Base-by-base conservation (phyloP, 2,888 invertebrate species). In the Noctua fimbriata region DNA sequence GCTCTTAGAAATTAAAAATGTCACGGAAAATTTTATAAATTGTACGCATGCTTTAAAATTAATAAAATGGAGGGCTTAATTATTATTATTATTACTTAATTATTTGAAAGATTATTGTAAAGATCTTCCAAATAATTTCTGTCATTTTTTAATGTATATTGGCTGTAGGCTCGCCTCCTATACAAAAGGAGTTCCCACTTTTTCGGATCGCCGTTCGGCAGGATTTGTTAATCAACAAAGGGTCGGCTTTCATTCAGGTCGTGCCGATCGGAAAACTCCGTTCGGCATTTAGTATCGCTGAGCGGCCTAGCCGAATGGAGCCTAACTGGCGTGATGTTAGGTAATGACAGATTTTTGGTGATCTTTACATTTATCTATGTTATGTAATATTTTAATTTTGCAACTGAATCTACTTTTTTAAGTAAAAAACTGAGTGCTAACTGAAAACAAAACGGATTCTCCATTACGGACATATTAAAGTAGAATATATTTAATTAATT, bases 401-500 rank as follows among this genome's bases (percentile, higher is more conserved):
- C n/a, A n/a, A n/a, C n/a, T n/a, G n/a, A n/a, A n/a, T n/a, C 60
- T 52, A 66, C 66, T 79, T 88, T 72, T 83, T 60, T 41, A 18
- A 18, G 32, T 24, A 28, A 24, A 47, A 44, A 58, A 78, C 65
- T 24, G 63, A 52, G 87, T 88, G 75, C 78, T 89, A 78, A 70
- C 44, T 73, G 32, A 66, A 63, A 60, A 69, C 36, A 83, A 65
- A 70, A 69, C 14, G n/a, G 24, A 69, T 67, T 60, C 60, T 80
- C 76, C 63, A 41, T 24, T 41, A 55, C 2, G 75, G 84, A 78
- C n/a, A 79, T 75, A 70, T 69, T 76, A 32, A 69, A 55, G 55
- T 76, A 36, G 63, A 63, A 78, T 84, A 77, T 86, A 78, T 83
- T 87, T 83, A 83, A 74, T 67, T 67, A 67, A 28, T 67, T 80